Evolutionary conservation across 2,797 vertebrate species (phyloP).

Genomic region (Sebastes aleutianus): DNA sequence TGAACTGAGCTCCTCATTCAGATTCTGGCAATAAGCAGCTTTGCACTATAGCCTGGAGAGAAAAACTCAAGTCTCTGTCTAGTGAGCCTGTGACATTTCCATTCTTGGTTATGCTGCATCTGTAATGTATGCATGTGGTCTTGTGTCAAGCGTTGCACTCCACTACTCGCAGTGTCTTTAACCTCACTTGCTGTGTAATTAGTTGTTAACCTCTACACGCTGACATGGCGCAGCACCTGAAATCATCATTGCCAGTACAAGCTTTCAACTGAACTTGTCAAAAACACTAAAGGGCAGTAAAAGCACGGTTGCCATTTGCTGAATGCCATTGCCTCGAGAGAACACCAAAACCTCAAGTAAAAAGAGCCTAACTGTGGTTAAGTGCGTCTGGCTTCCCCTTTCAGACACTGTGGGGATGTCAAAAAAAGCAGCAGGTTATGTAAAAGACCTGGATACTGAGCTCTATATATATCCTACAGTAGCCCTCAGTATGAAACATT

Average conservation of each 20-base stretch:
- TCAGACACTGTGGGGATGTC: conserved; percentile 81
- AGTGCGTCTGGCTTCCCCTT: conserved; percentile 69
- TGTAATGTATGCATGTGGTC: conserved; percentile 30
- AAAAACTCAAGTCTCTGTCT: background rate
- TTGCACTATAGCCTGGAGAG: conserved; percentile 5
- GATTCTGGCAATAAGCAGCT: conserved; percentile 35
- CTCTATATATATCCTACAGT: conserved; percentile 72
- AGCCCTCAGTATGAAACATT: conserved; percentile 76
- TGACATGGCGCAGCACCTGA: conserved; percentile 27
- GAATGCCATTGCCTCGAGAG: conserved; percentile 16
- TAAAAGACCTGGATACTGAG: conserved; percentile 70
- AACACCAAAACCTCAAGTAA: conserved; percentile 37
- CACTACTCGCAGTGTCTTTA: conserved; percentile 16
- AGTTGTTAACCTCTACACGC: conserved; percentile 24
- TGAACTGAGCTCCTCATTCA: conserved; percentile 4
- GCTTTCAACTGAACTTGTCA: conserved; percentile 33
- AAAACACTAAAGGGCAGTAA: conserved; percentile 32
- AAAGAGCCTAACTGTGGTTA: conserved; percentile 30
- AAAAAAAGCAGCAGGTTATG: conserved; percentile 79
- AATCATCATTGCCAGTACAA: conserved; percentile 35
- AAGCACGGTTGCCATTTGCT: conserved; percentile 21
- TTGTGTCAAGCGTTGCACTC: conserved; percentile 18
- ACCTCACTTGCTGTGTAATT: conserved; percentile 30
- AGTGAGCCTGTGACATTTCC: conserved; percentile 32
- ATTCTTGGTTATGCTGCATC: conserved; percentile 13